Evolutionary conservation across 2,797 vertebrate genomes (phyloP).

Genomic region (Mionectes olivaceus): DNA sequence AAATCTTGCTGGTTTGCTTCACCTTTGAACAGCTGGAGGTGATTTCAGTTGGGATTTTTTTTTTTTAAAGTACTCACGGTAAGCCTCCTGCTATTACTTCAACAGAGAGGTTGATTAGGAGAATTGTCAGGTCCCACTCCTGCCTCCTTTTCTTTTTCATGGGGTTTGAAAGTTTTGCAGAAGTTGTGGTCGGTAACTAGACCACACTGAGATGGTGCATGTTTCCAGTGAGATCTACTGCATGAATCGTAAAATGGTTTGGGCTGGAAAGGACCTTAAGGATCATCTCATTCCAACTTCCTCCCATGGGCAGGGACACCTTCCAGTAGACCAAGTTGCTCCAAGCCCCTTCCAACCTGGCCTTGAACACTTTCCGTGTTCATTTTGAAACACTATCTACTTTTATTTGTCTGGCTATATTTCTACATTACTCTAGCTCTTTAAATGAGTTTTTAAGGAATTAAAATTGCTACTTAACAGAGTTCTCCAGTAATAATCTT

Average conservation of each 20-base stretch:
- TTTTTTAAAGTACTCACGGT: neutral
- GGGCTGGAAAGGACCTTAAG: neutral
- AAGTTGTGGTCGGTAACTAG: neutral
- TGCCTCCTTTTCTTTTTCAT: neutral
- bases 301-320: neutral
- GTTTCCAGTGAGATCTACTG: neutral
- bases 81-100: neutral
- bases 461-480: neutral
- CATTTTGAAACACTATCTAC: neutral
- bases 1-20: neutral
- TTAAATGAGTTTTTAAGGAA: neutral
- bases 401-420: neutral
- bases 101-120: neutral
- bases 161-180: neutral
- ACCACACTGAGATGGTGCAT: neutral
- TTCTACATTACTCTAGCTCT: neutral
- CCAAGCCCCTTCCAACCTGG: neutral
- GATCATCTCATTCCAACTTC: neutral
- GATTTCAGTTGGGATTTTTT: neutral
- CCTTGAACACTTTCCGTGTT: rapidly evolving
- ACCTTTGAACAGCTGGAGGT: conserved; percentile 13
- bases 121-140: neutral
- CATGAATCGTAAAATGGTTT: neutral
- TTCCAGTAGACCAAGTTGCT: neutral
- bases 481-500: neutral